Evolutionary conservation across 2,113 vertebrate species (phyloP).

Genomic region (Tragelaphus imberbis): DNA sequence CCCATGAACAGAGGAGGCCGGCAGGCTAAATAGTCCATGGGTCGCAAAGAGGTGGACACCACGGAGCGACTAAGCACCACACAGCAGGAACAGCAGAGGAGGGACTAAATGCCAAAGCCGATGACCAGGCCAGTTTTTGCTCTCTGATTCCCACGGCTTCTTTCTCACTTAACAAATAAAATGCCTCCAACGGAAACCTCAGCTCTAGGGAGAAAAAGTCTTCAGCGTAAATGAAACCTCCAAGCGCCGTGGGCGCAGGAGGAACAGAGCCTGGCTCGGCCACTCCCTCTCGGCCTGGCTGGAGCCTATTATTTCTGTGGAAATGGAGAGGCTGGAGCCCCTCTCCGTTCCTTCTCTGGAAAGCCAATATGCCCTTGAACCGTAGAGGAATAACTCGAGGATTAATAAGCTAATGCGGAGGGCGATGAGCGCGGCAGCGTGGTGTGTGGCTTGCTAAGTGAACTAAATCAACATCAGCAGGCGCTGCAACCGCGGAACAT

Average conservation of each 20-base stretch:
- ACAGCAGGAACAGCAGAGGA: neutral
- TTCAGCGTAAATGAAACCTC: neutral
- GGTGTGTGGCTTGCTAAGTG: slow-evolving; percentile 33
- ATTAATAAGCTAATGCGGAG: slow-evolving; percentile 23
- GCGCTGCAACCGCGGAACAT: neutral
- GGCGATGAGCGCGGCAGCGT: neutral
- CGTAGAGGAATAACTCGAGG: neutral
- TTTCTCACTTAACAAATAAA: neutral
- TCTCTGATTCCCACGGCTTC: neutral
- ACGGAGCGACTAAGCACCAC: neutral
- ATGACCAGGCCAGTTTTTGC: neutral
- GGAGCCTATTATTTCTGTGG: neutral
- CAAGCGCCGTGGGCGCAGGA: fast-evolving
- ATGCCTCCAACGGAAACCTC: neutral
- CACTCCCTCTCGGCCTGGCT: neutral
- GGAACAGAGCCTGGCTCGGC: neutral
- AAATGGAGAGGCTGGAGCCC: neutral
- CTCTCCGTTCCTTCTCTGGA: neutral
- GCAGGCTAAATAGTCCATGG: neutral
- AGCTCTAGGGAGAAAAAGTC: neutral
- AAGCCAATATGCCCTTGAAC: slow-evolving; percentile 2
- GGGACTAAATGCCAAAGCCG: neutral
- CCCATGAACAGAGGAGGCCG: neutral
- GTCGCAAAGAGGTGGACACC: neutral
- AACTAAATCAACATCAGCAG: slow-evolving; percentile 43